Base-by-base conservation (phyloP, 2,113 vertebrate genomes). In the Laterallus jamaicensis region DNA sequence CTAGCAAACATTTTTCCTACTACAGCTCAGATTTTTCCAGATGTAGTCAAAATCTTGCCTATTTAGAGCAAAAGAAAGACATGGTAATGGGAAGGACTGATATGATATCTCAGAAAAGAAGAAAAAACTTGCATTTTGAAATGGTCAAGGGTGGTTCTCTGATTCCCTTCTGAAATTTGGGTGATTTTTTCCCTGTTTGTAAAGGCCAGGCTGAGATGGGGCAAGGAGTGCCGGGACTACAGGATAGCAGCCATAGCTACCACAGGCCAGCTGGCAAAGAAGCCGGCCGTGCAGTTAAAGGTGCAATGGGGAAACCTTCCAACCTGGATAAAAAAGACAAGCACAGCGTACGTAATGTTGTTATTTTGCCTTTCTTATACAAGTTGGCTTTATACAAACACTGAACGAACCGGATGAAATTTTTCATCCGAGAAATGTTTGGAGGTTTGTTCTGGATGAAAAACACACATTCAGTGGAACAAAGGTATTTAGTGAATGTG, bases 211-310 rank as follows among this genome's bases (percentile, higher is more conserved):
- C 4, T 98, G 88, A 95, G 96, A 75, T 98, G 97, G 98, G 98
- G 97, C 22, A 82, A 92, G 60, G 78, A 98, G 29, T 98, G 98
- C 92, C 97, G 73, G 66, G 95, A 98, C 81, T 98, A 98, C 83
- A 87, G 37, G 56, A 93, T 95, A 60, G 54, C 93, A 90, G 52
- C 97, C 42, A 66, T 76, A 35, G 96, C 92, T 90, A 98, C 98
- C 81, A 97, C 93, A n/a, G 97, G 97, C 60, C 39, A 92, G 9
- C 94, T 98, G 49, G 97, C 83, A 1, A 68, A 31, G 64, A 94
- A 97, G n/a, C 97, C 97, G 16, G 97, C 98, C 3, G 6, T 96
- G 59, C 97, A 97, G 66, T 13, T 99, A 60, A 98, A 98, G 85
- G 10, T 97, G 64, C 89, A 95, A 25, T 99, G 97, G 97, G 95